Evolutionary conservation across 2,797 vertebrate genomes (phyloP).

Genomic region (Rhincodon typus): DNA sequence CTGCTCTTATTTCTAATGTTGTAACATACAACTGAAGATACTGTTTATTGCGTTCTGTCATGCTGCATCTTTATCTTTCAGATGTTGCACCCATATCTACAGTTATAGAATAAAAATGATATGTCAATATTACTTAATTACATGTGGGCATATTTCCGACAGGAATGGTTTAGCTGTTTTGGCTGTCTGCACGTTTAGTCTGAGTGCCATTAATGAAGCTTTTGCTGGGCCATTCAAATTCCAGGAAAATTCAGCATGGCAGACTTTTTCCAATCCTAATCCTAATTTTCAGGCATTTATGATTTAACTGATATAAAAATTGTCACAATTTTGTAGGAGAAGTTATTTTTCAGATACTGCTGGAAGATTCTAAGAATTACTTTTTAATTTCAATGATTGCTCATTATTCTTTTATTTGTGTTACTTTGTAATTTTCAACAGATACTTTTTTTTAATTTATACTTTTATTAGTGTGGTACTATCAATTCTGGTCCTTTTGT

Average conservation of each 20-base stretch:
- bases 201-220: slow-evolving; percentile 83
- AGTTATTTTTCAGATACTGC: slow-evolving; percentile 46
- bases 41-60: not conserved
- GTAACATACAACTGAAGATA: not conserved
- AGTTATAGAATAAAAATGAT: too few species aligned
- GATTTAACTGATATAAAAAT: not conserved
- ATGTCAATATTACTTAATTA: not conserved
- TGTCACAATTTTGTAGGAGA: not conserved
- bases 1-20: not conserved
- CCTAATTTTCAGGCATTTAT: slow-evolving; percentile 86
- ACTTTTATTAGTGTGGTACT: slow-evolving; percentile 72
- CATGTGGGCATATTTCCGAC: slow-evolving; percentile 39
- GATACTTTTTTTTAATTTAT: slow-evolving; percentile 12
- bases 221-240: slow-evolving; percentile 94
- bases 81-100: not conserved
- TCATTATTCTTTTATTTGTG: not conserved
- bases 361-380: slow-evolving; percentile 51
- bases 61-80: not conserved
- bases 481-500: slow-evolving; percentile 84
- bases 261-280: slow-evolving; percentile 91
- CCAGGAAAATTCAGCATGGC: slow-evolving; percentile 95
- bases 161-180: slow-evolving; percentile 96
- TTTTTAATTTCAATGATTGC: slow-evolving; percentile 25
- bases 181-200: slow-evolving; percentile 92
- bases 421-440: not conserved